Base-by-base conservation (phyloP, 1,140 invertebrate species). In the Pararge aegeria region DNA sequence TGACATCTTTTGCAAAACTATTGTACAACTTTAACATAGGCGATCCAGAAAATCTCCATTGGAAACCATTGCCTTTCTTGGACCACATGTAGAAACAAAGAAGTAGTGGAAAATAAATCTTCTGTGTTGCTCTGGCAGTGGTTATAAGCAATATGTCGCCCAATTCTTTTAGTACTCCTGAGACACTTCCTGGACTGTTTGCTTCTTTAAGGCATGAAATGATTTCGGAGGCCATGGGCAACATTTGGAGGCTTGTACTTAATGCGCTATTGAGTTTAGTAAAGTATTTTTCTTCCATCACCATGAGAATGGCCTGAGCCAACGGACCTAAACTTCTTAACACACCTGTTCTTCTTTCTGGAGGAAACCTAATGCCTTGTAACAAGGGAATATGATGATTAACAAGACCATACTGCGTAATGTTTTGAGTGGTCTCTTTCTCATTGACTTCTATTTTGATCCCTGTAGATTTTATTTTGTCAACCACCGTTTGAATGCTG, bases 131-230 rank as follows among this genome's bases (percentile, higher is more conserved):
- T 3, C 54, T 27, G 1, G 27, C 42, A 4, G 54, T 56, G 5
- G 42, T 56, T 5, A 56, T 3, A n/a, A 48, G 19, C 13, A 37
- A 15, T 12, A 56, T 56, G 16, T 56, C 42, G 6, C 42, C 42
- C 5, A 56, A 20, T 10, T 56, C 42, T 20, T 56, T 56, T n/a
- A 56, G 13, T 6, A 46, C 34, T 15, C 51, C 30, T 16, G 38
- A 21, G n/a, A 55, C 40, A 13, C 12, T 13, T n/a, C 37, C 16
- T n/a, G 51, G 51, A 24, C 19, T 4, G 6, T 1, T 16, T 10
- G 51, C 38, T 12, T 46, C 53, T 21, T 55, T 46, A 12, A 55
- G 18, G 6, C 2, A 5, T 20, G 20, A 18, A 30, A 30, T 46
- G 27, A 46, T 55, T 30, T 55, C 53, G 27, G 12, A 1, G 2